Base-by-base conservation (phyloP, 2,797 vertebrate species). In the Avahi laniger region DNA sequence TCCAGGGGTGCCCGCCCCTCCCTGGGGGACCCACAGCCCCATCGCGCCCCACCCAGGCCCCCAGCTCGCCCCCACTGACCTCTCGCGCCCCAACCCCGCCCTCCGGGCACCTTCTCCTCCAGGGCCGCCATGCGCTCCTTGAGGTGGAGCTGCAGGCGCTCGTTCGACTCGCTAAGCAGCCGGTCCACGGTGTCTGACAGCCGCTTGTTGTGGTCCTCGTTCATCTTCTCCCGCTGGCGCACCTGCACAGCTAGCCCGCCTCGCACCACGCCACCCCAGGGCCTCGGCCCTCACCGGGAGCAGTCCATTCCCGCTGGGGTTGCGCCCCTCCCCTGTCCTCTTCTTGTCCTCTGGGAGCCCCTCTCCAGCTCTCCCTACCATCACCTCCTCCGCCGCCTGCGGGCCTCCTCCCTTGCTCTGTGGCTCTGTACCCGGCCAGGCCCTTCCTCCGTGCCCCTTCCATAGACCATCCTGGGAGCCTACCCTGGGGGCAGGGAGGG, bases 201-300 rank as follows among this genome's bases (percentile, higher is more conserved):
- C 50, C 99, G 98, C 98, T 99, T 99, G 98, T 99, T 99, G 98
- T 99, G 99, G 97, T 99, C 99, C 97, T 99, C 99, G 0, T 99
- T 99, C 99, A 99, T 99, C 99, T 99, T 99, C 98, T 99, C 99
- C 90, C 99, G 97, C 98, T 99, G 99, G 50, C 99, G 99, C 94
- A 99, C 99, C 99, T 99, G 98, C 67, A 52, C 33, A 0, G 4
- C 81, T 79, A 52, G 85, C 82, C 41, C 35, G 24, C 0, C 8
- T 94, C 46, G 9, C 4, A 18, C 52, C n/a, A 4, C 1, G 0
- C 24, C 84, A 73, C 63, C 14, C n/a, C 24, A 33, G n/a, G 63
- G 13, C 76, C 61, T 54, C 26, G 38, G 22, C 57, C 7, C 54
- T 81, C 38, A 0, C 78, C 52, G 7, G 43, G 33, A 78, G 52